Conservation (phyloP, 2,797 vertebrate species). For the Notolabrus celidotus region DNA sequence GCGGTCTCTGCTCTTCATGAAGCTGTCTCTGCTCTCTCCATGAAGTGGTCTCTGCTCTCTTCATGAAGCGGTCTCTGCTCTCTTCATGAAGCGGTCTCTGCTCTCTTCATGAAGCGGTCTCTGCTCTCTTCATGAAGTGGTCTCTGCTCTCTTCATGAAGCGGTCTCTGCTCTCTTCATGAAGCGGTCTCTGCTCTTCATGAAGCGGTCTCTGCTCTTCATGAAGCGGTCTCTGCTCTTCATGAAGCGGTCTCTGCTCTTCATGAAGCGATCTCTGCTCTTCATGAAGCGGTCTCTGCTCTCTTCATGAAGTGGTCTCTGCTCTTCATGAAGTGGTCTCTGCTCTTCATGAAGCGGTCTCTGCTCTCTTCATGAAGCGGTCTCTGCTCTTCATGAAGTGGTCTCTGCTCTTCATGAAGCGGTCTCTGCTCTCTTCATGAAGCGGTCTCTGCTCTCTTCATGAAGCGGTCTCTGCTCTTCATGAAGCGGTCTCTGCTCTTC, state of each 20-base stretch:
- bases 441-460: slow-evolving; percentile 14
- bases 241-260: slow-evolving; percentile 26
- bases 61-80: slow-evolving; percentile 26
- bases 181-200: slow-evolving; percentile 24
- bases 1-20: slow-evolving; percentile 12
- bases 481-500: slow-evolving; percentile 28
- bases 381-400: slow-evolving; percentile 26
- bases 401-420: slow-evolving; percentile 27
- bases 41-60: slow-evolving; percentile 28
- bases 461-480: slow-evolving; percentile 26
- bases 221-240: slow-evolving; percentile 27
- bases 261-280: slow-evolving; percentile 28
- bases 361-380: slow-evolving; percentile 27
- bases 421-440: slow-evolving; percentile 32
- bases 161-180: slow-evolving; percentile 20
- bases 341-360: slow-evolving; percentile 27
- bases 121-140: too few species aligned
- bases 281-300: slow-evolving; percentile 26
- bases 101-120: slow-evolving; percentile 29
- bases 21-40: too few species aligned
- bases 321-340: slow-evolving; percentile 27
- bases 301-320: slow-evolving; percentile 25
- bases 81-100: slow-evolving; percentile 25
- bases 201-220: slow-evolving; percentile 26
- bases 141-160: too few species aligned